Conservation (phyloP, 1,140 invertebrate genomes). For the Mesaphorura yosii region DNA sequence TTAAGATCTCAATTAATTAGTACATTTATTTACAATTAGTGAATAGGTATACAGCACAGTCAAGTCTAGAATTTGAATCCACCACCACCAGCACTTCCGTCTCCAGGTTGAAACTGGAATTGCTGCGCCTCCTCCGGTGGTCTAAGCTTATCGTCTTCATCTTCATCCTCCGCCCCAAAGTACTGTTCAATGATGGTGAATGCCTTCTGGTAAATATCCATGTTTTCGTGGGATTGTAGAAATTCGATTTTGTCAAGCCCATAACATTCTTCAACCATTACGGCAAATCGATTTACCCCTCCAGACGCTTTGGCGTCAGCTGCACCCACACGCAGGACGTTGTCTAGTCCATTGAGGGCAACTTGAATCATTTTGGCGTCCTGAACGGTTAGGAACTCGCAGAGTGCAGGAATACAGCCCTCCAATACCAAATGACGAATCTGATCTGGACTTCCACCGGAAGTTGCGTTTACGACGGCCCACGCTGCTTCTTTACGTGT, state of each 20-base stretch:
- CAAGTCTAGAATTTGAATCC: no score
- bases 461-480: slow-evolving; percentile 96
- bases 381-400: slow-evolving; percentile 83
- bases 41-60: no score
- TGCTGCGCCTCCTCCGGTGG: slow-evolving; percentile 63
- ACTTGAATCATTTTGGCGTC: slow-evolving; percentile 97
- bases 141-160: slow-evolving; percentile 58
- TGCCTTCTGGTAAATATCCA: slow-evolving; percentile 90
- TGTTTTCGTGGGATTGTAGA: slow-evolving; percentile 89
- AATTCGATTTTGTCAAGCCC: slow-evolving; percentile 96
- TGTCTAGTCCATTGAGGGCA: slow-evolving; percentile 89
- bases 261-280: slow-evolving; percentile 89
- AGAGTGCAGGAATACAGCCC: slow-evolving; percentile 85
- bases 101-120: slow-evolving; percentile 40
- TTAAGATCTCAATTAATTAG: no score
- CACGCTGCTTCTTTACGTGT: slow-evolving; percentile 95
- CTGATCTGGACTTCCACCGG: slow-evolving; percentile 85
- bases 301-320: slow-evolving; percentile 56
- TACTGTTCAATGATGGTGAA: slow-evolving; percentile 94
- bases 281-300: slow-evolving; percentile 76
- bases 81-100: no score
- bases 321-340: slow-evolving; percentile 86
- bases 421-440: slow-evolving; percentile 55
- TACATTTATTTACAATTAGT: no score
- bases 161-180: slow-evolving; percentile 82